These are phyloP conservation scores for Ashinkailepas kermadecensis DNA, from an alignment of 2,888 invertebrate genomes.

Conservation along the genomic window DNA sequence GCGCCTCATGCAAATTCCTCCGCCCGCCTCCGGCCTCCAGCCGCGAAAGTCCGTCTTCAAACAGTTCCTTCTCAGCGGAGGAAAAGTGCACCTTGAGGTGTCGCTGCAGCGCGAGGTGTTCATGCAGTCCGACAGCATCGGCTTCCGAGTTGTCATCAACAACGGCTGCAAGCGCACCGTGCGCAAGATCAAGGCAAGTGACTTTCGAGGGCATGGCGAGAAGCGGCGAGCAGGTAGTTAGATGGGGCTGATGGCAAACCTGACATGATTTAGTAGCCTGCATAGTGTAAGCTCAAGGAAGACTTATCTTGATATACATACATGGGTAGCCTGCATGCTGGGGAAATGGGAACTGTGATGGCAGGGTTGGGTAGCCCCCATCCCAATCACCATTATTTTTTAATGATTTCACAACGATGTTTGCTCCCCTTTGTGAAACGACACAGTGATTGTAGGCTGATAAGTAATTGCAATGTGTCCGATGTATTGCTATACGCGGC, in stretches of 20 bases:
- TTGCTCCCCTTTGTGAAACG: too few species aligned
- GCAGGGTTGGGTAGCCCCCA: too few species aligned
- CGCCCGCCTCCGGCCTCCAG: slow-evolving; percentile 38
- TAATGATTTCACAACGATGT: too few species aligned
- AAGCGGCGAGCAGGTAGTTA: neutral
- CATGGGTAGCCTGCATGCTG: neutral
- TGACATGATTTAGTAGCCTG: too few species aligned
- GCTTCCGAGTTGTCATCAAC: slow-evolving; percentile 62
- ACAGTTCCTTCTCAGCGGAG: slow-evolving; percentile 77
- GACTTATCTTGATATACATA: too few species aligned
- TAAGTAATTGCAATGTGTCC: too few species aligned
- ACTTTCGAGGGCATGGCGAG: neutral
- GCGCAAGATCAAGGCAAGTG: slow-evolving; percentile 65
- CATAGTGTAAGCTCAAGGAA: too few species aligned
- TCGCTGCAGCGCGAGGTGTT: slow-evolving; percentile 73
- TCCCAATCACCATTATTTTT: too few species aligned
- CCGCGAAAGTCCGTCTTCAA: slow-evolving; percentile 46
- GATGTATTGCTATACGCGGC: too few species aligned
- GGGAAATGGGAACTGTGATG: neutral
- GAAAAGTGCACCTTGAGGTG: slow-evolving; percentile 68
- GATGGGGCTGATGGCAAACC: neutral
- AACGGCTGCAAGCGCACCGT: slow-evolving; percentile 80
- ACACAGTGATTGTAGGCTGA: too few species aligned
- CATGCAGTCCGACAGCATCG: slow-evolving; percentile 71
- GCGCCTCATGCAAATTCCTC: slow-evolving; percentile 35